Evolutionary conservation across 2,113 vertebrate species (phyloP), one percentile per base, ranked within the genome.

Genomic region (Rana temporaria): DNA sequence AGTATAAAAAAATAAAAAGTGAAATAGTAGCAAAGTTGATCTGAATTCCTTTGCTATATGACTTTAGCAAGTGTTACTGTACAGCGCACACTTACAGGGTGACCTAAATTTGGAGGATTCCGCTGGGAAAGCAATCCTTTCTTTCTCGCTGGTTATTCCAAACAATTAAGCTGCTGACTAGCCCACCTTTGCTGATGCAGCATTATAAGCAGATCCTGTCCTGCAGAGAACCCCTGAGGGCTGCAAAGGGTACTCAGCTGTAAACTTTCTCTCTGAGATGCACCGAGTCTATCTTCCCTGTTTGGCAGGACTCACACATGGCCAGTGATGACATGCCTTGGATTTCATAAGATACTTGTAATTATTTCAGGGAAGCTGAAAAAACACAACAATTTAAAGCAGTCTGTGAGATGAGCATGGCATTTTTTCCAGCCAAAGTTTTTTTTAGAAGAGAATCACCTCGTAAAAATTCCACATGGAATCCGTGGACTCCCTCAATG

Each of bases 301-400:
- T 15, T 32, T 34, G 68, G 69, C 69, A 81, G 6, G 59, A 56
- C n/a, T 34, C 8, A 34, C 52, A 34, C 7, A 16, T 73, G 59
- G 62, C 42, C 56, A 56, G 79, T 65, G 4, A 55, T 53, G 59
- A 56, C 56, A 72, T 63, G 79, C 56, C 26, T 72, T n/a, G 17
- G 18, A 26, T 73, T 62, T 70, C 32, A 26, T 19, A 30, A 15
- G 67, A 32, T 62, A 19, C 65, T 42, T 42, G 16, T 19, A 48
- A 72, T 55, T 52, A 19, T 26, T 30, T 8, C 52, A 32, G 48
- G 52, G 18, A 70, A 60, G 1, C n/a, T 67, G n/a, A 69, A 8
- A 2, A 48, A 48, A 48, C 1, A 6, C 42, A 48, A 48, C 42
- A 48, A 48, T 48, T 48, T 8, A 11, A 48, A 48, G 42, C 42